Evolutionary conservation across 2,888 invertebrate genomes (phyloP).

Genomic region (Lysandra bellargus): DNA sequence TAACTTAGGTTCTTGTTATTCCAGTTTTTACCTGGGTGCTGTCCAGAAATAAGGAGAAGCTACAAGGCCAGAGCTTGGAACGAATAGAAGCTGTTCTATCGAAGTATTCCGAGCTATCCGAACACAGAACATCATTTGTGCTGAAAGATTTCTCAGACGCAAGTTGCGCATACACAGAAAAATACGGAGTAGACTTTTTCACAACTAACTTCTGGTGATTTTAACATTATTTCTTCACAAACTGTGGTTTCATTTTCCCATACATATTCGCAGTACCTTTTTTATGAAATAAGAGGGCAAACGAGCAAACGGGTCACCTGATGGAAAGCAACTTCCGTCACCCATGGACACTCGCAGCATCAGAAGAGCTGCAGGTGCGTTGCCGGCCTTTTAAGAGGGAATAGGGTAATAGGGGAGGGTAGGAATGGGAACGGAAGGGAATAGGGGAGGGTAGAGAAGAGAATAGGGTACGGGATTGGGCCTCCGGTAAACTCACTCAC

Average conservation of each 20-base stretch:
- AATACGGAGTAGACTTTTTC: conserved; percentile 62
- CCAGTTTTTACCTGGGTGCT: conserved; percentile 70
- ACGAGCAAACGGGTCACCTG: no score
- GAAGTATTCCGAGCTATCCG: conserved; percentile 63
- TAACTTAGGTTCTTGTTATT: conserved; percentile 41
- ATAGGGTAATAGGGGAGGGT: no score
- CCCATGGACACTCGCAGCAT: no score
- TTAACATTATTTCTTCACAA: background rate
- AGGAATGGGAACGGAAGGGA: no score
- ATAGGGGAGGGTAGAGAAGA: no score
- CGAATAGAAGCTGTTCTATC: conserved; percentile 61
- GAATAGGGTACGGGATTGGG: no score
- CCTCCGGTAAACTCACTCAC: no score
- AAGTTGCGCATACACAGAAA: conserved; percentile 56
- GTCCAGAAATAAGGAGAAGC: conserved; percentile 58
- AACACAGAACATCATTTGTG: conserved; percentile 60
- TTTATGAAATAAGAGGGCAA: no score
- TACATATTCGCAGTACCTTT: background rate
- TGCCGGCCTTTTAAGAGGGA: no score
- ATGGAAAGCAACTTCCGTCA: no score
- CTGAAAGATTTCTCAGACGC: conserved; percentile 63
- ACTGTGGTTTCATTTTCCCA: background rate
- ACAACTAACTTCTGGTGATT: conserved; percentile 67
- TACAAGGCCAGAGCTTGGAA: conserved; percentile 58
- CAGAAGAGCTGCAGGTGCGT: no score